Percentiles rank a stretch among this genome's conserved stretches.
Evolutionary conservation across 2,113 vertebrate species (phyloP).

Genomic region (Eulemur rufifrons): DNA sequence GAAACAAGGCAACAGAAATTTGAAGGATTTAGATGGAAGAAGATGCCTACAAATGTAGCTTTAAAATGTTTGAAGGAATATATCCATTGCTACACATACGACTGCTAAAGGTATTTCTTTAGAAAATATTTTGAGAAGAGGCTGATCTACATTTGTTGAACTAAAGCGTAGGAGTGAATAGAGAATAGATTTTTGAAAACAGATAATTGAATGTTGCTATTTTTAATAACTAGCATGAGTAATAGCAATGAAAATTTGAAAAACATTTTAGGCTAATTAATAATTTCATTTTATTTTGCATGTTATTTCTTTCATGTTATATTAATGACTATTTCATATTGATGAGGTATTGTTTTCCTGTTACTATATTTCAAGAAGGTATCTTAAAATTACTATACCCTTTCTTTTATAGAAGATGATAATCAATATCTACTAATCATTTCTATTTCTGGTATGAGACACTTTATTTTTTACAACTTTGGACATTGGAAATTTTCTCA

Average conservation of each 20-base stretch:
- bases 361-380: not conserved
- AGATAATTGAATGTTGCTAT: not conserved
- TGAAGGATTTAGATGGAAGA: not conserved
- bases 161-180: not conserved
- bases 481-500: not conserved
- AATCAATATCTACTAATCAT: not conserved
- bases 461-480: not conserved
- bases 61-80: not conserved
- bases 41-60: not conserved
- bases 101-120: not conserved
- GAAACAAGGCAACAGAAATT: not conserved
- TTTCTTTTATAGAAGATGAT: not conserved
- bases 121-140: not conserved
- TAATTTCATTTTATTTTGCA: not conserved
- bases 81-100: not conserved
- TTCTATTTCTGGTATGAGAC: not conserved
- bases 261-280: not conserved
- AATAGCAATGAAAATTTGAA: not conserved
- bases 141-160: not conserved
- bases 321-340: not conserved
- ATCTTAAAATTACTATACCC: not conserved
- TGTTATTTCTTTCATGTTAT: not conserved
- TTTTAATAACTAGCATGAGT: not conserved
- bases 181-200: not conserved
- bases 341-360: not conserved